phyloP scores from a whole-genome alignment of 1,140 invertebrate species.

The Apis laboriosa region DNA sequence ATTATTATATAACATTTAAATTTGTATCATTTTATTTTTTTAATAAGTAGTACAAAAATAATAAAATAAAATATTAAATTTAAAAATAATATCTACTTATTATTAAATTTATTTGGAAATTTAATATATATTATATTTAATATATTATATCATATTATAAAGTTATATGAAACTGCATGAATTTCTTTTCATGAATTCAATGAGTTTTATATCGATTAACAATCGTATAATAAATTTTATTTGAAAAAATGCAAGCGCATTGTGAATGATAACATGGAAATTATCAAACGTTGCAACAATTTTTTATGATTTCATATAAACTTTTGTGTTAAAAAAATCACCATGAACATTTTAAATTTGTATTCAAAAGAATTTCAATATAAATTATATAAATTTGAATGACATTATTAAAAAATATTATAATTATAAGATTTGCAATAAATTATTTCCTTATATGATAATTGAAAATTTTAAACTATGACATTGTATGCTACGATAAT shows the following conservation, averaged over 20 bases:
- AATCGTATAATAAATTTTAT: background rate
- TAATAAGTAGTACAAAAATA: background rate
- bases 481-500: conserved; percentile 13
- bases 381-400: background rate
- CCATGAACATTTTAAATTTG: background rate
- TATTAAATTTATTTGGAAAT: background rate
- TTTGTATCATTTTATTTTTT: background rate
- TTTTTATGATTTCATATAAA: background rate
- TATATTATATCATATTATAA: background rate
- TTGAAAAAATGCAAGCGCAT: background rate
- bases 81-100: background rate
- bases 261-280: background rate
- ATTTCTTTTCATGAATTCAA: background rate
- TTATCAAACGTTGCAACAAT: background rate
- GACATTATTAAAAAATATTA: background rate
- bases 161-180: background rate
- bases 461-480: background rate
- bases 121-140: background rate
- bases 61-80: background rate
- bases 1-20: background rate
- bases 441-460: background rate
- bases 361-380: background rate
- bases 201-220: background rate
- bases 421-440: background rate
- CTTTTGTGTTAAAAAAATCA: background rate